phyloP scores from a whole-genome alignment of 2,888 invertebrate species.

The Blastobasis lacticolella region DNA sequence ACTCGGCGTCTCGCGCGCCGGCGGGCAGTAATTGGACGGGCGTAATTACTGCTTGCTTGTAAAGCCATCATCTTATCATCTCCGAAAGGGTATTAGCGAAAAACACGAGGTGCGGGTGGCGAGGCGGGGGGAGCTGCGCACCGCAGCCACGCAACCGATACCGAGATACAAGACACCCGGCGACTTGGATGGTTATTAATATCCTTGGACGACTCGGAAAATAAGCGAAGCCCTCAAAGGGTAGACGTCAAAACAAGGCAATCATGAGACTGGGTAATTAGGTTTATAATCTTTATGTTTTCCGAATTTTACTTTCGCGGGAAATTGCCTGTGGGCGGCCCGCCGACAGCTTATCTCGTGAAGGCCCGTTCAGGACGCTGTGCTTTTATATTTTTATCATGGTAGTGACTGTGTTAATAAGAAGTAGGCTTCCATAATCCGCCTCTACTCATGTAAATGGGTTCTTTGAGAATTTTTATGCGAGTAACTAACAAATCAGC shows the following conservation, averaged over 20 bases:
- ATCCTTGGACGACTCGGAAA: conserved; percentile 61
- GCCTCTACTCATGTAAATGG: too few relatives aligned
- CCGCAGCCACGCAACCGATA: conserved; percentile 27
- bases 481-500: too few relatives aligned
- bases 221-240: conserved; percentile 64
- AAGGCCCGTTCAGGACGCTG: neutral
- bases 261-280: conserved; percentile 69
- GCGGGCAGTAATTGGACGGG: conserved; percentile 58
- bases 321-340: conserved; percentile 21
- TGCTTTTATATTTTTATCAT: neutral
- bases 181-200: conserved; percentile 69
- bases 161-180: conserved; percentile 51
- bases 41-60: conserved; percentile 69
- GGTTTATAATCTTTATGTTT: conserved; percentile 56
- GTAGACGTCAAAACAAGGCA: conserved; percentile 71
- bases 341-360: neutral
- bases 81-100: conserved; percentile 66
- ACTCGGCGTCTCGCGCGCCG: conserved; percentile 31
- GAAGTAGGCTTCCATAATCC: too few relatives aligned
- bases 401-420: too few relatives aligned
- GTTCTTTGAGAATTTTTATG: too few relatives aligned
- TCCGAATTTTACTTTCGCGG: conserved; percentile 27
- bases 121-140: conserved; percentile 16
- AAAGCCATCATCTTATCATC: conserved; percentile 71
- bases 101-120: conserved; percentile 42